A percentile compares a stretch with the other conserved stretches of the same genome.
Evolutionary conservation across 2,888 invertebrate species (phyloP).

Genomic region (Operophtera brumata): DNA sequence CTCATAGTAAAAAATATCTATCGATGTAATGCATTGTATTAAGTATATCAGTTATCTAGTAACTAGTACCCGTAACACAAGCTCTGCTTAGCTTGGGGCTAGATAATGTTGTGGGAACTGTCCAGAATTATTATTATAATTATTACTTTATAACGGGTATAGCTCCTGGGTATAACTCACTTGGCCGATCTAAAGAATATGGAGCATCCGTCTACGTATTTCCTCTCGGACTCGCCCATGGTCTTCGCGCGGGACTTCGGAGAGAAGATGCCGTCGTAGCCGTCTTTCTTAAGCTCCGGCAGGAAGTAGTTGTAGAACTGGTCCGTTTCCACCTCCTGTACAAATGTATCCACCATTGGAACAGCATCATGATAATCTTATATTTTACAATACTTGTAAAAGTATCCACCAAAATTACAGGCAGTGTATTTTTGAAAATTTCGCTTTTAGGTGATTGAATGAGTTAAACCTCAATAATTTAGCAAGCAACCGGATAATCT

Average conservation of each 20-base stretch:
- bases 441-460: no score
- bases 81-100: no score
- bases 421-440: neutral
- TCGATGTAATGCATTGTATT: no score
- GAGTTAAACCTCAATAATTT: neutral
- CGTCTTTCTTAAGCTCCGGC: slow-evolving; percentile 94
- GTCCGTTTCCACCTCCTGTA: slow-evolving; percentile 98
- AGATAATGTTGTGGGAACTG: no score
- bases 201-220: slow-evolving; percentile 99
- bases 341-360: neutral
- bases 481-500: neutral
- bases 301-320: slow-evolving; percentile 98
- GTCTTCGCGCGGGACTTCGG: slow-evolving; percentile 99
- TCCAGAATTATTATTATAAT: no score
- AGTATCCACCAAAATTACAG: neutral
- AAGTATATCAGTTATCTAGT: no score
- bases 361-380: neutral
- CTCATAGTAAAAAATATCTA: no score
- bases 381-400: no score
- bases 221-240: slow-evolving; percentile 97
- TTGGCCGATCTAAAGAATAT: slow-evolving; percentile 97
- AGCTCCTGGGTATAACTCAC: slow-evolving; percentile 74
- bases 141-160: no score
- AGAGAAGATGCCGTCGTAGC: slow-evolving; percentile 97
- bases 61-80: no score